Evolutionary conservation across 2,888 invertebrate genomes (phyloP), one percentile per base, ranked within the genome.

Genomic region (Andrena fulva): DNA sequence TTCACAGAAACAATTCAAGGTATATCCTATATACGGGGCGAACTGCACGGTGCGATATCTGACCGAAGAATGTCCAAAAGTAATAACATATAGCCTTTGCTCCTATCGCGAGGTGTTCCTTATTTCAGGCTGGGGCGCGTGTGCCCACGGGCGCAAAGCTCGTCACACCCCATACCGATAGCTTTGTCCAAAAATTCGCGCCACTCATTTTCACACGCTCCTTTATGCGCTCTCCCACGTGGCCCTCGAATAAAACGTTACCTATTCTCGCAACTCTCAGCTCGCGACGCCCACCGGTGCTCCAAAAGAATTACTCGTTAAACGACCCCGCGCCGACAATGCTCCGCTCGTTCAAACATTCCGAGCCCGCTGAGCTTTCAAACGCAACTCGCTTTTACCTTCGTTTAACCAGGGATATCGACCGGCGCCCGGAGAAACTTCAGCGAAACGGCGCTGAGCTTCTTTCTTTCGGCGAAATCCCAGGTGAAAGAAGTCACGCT

Each of bases 121-220:
- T 16, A 42, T 42, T 16, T 16, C 42, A 42, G 12, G 4, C 42
- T 12, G 12, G 12, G 42, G 42, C 42, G 42, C 42, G 12, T 12
- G 12, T 42, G 42, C 12, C 3, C 42, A 4, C 42, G 42, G 4
- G 16, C 12, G 35, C 12, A 12, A 42, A 12, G 42, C 42, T 16
- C 42, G 16, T 42, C 42, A 16, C 42, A 42, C 42, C 42, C 42
- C 42, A 16, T 42, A 42, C 42, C 16, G 42, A 42, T 16, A 42
- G 42, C 42, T 42, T 42, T 16, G 16, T 16, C 42, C 42, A 42
- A 42, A 42, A 29, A 50, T 29, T n/a, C 48, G 60, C 60, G 62
- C 68, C 67, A 68, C 56, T 79, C 69, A 68, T 63, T 70, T 77
- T 54, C 78, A 31, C 67, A 29, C 48, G 54, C 52, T 48, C n/a